Conservation (phyloP, 2,113 vertebrate species). For the Carassius gibelio region DNA sequence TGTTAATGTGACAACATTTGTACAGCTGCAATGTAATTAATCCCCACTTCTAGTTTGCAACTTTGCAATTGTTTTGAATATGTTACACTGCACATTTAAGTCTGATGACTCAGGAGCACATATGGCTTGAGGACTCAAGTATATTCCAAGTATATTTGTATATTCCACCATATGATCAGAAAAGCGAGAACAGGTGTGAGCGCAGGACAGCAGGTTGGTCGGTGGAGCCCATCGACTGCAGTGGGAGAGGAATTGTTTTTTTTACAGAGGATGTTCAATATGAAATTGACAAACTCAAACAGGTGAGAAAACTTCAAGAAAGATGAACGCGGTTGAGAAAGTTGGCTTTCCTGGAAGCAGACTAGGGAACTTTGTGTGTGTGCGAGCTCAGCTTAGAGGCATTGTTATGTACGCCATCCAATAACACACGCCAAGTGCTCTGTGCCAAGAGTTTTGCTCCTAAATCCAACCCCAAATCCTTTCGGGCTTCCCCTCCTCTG, state of each 20-base stretch:
- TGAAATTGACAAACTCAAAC: neutral
- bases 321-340: neutral
- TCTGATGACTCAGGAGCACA: conserved; percentile 30
- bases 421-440: neutral
- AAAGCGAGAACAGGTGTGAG: conserved; percentile 7
- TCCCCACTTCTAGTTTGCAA: conserved; percentile 17
- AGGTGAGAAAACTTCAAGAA: conserved; percentile 8
- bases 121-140: neutral
- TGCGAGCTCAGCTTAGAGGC: neutral
- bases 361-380: neutral
- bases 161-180: conserved; percentile 18
- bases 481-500: conserved; percentile 21
- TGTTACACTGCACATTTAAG: neutral
- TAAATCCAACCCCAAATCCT: conserved; percentile 34
- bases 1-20: neutral
- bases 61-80: conserved; percentile 26
- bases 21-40: neutral
- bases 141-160: neutral
- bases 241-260: conserved; percentile 1
- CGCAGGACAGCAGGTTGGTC: neutral
- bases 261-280: conserved; percentile 6
- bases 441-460: conserved; percentile 10
- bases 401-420: conserved; percentile 29
- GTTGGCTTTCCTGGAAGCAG: neutral
- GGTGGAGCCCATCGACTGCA: conserved; percentile 4